Base-by-base conservation (phyloP, 2,888 invertebrate genomes). In the Caenorhabditis sp. region DNA sequence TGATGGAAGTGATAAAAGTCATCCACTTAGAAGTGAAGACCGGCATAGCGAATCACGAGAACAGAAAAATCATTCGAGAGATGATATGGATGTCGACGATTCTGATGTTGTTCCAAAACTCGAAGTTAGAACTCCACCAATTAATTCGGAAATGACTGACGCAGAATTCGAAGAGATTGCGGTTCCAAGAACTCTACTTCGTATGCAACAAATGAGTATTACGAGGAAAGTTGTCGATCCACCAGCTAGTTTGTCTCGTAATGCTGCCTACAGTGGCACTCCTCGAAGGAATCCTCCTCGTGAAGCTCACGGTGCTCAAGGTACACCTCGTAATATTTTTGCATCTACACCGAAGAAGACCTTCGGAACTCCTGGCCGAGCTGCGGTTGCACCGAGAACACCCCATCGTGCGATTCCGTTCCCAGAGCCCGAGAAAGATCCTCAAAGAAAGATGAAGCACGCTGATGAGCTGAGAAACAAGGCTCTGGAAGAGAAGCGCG, bases 161-260 rank as follows among this genome's bases (percentile, higher is more conserved):
- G 70, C 47, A 2, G 66, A 75, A 14, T 35, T 81, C 26, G 75
- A 76, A n/a, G 28, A 64, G 2, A 35, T 66, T 3, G 69, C 38
- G 0, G 35, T 82, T 24, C 64, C 81, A 8, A 41, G 22, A 16
- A 82, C 81, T 4, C 16, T 64, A 1, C 14, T 19, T 5, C 58
- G 82, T 12, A 68, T 82, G 61, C 59, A 76, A 22, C 66, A 76
- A 12, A 64, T 79, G 72, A 64, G 64, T 24, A 70, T 79, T 10
- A 69, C 77, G 4, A 61, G 51, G 8, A 64, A 64, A 26, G n/a
- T n/a, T 4, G n/a, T 16, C 5, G 73, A 24, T 10, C 54, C 47
- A 47, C 28, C 58, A 8, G 38, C 24, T 14, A 54, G 54, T 26
- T 26, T 54, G 8, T 26, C 69, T 16, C 63, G 38, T 14, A 24